These are phyloP conservation scores for Phataginus tetradactyla DNA, from an alignment of 2,797 vertebrate species.

Conservation along the genomic window DNA sequence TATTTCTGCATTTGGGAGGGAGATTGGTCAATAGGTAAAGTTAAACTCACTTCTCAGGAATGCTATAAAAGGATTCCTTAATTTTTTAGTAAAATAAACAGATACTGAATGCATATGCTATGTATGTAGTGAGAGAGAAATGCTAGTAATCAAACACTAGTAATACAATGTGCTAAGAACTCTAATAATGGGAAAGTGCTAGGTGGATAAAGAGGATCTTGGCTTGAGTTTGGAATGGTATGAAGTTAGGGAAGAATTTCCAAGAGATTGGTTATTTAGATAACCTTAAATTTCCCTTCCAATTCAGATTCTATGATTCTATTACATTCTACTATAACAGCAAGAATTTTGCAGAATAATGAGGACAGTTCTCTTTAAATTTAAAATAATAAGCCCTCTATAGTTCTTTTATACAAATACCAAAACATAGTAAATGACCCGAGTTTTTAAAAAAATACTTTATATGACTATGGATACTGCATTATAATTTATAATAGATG, in stretches of 20 bases:
- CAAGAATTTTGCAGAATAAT: conserved; percentile 40
- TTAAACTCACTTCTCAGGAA: background rate
- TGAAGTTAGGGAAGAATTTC: background rate
- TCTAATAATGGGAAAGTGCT: background rate
- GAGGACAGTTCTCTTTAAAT: background rate
- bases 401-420: background rate
- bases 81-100: background rate
- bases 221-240: background rate
- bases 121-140: background rate
- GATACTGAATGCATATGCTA: background rate
- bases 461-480: background rate
- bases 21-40: background rate
- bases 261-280: background rate
- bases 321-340: background rate
- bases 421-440: conserved; percentile 15
- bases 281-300: conserved; percentile 7
- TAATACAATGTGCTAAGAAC: background rate
- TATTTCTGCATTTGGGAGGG: background rate
- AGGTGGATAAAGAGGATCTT: background rate
- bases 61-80: background rate
- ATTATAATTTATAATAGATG: conserved; percentile 51
- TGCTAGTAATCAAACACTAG: background rate
- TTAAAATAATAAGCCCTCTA: background rate
- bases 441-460: background rate
- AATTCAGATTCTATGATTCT: background rate